Evolutionary conservation across 2,888 invertebrate species (phyloP), one percentile per base, ranked within the genome.

Genomic region (Tanaodytes sp.): DNA sequence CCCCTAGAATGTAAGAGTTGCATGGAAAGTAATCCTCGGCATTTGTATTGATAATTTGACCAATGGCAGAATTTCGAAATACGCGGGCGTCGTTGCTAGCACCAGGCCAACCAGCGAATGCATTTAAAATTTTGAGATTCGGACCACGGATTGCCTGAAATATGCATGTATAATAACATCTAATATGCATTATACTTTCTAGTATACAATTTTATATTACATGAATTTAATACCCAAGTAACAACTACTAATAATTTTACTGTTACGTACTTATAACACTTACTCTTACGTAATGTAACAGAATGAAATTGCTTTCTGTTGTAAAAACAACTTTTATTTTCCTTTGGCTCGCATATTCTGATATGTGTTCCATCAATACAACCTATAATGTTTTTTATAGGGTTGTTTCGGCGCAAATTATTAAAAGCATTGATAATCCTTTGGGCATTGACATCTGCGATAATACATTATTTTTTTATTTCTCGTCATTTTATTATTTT

Each of bases 361-460:
- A 62, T 46, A 23, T 62, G 62, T 0, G 62, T 12, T 1, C 62
- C 54, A 46, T 62, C 62, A 40, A 62, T 62, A 16, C 62, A 62
- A 1, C 62, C 62, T 3, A 62, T 2, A 30, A 62, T 52, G 30
- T 46, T 43, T 36, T 4, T 23, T 12, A 51, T 16, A 6, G n/a
- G 9, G 20, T 61, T 51, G 15, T 20, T 23, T 37, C 11, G 12
- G 0, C 49, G 16, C 2, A 48, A 33, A 19, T 4, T n/a, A 33
- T 48, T 48, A 12, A 48, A 48, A 6, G 31, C 12, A 6, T 48
- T 9, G 0, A 49, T n/a, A n/a, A n/a, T 15, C n/a, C 1, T 19
- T 19, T 20, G 3, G n/a, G 48, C n/a, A n/a, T n/a, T n/a, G n/a
- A n/a, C n/a, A n/a, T n/a, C n/a, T n/a, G n/a, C n/a, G n/a, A n/a